phyloP scores from a whole-genome alignment of 30 jellyfish, hydroid and myxozoan species.

The Rhopilema esculentum region DNA sequence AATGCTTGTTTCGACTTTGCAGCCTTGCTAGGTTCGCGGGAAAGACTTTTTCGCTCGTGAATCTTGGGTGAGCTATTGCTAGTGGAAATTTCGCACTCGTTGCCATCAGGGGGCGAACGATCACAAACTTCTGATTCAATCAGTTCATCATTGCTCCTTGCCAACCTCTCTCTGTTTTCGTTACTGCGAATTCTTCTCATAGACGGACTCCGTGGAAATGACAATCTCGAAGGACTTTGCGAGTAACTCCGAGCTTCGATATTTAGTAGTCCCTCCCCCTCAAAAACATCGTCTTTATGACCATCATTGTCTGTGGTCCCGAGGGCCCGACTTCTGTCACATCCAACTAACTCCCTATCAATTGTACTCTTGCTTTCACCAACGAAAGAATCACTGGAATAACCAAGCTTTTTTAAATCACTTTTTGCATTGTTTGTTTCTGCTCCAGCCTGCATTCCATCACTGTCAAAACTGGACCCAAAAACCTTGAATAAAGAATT shows the following conservation, averaged over 20 bases:
- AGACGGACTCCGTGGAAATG: slow-evolving; percentile 57
- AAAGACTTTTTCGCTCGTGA: slow-evolving; percentile 7
- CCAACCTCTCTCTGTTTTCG: neutral
- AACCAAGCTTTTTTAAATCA: neutral
- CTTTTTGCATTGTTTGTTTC: neutral
- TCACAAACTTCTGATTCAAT: neutral
- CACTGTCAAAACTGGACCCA: neutral
- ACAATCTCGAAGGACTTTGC: slow-evolving; percentile 52
- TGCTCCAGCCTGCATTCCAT: neutral
- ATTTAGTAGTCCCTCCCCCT: slow-evolving; percentile 64
- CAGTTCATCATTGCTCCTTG: neutral
- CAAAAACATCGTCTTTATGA: slow-evolving; percentile 52
- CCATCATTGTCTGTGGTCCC: neutral
- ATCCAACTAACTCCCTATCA: neutral
- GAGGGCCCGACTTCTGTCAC: neutral
- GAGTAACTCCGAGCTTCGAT: slow-evolving; percentile 26
- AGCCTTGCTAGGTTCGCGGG: neutral
- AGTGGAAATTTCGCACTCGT: slow-evolving; percentile 16
- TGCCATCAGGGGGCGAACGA: slow-evolving; percentile 81
- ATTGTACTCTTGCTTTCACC: neutral
- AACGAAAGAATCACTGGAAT: neutral
- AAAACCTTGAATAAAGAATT: neutral
- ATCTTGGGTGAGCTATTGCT: neutral
- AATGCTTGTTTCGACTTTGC: neutral
- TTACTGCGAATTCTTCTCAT: slow-evolving; percentile 22